These are phyloP conservation scores for Zalophus californianus DNA, from an alignment of 2,797 vertebrate genomes.

Conservation along the genomic window DNA sequence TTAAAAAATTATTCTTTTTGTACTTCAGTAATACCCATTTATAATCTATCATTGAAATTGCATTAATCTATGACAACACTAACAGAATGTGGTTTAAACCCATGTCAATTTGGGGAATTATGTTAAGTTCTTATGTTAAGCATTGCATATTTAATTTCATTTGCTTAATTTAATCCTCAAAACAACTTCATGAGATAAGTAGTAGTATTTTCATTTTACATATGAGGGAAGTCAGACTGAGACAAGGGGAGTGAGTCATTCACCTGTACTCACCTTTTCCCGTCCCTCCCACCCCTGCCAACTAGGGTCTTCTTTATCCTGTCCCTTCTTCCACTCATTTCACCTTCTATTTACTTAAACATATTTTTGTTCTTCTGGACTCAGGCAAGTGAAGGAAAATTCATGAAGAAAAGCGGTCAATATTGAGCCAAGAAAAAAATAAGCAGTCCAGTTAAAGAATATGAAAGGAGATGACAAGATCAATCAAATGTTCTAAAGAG, in stretches of 20 bases:
- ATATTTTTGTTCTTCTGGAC: background rate
- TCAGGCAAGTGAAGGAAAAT: background rate
- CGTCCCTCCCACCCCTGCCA: background rate
- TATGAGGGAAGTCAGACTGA: background rate
- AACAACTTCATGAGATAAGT: background rate
- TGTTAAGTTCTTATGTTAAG: background rate
- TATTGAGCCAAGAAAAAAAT: background rate
- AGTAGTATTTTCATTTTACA: background rate
- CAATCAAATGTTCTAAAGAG: background rate
- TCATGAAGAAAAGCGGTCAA: background rate
- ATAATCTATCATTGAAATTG: background rate
- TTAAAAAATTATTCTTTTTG: background rate
- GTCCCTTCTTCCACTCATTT: background rate
- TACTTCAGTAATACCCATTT: background rate
- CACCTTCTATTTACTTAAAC: background rate
- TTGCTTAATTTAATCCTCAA: conserved; percentile 49
- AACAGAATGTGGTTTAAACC: background rate
- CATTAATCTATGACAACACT: background rate
- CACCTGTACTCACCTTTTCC: background rate
- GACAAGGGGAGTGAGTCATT: background rate
- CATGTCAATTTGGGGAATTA: background rate
- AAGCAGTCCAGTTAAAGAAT: background rate
- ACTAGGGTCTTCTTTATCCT: background rate
- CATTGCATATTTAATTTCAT: background rate
- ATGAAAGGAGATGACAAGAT: background rate